A percentile compares a stretch with the other conserved stretches of the same genome.
These are phyloP conservation scores for Bombylius discolor DNA, from an alignment of 2,888 invertebrate species.

Conservation along the genomic window DNA sequence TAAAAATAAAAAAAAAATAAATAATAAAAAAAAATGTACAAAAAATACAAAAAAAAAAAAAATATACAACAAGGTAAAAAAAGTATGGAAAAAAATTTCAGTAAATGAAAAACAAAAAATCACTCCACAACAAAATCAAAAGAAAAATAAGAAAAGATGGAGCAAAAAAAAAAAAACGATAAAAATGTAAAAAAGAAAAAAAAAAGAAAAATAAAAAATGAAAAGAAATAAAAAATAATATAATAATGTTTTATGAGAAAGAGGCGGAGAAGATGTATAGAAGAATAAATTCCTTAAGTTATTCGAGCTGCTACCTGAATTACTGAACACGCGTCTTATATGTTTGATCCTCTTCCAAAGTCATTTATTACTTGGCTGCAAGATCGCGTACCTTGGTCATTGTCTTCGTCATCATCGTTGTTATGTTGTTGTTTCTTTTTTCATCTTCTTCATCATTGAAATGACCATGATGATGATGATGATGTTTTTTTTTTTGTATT, in stretches of 20 bases:
- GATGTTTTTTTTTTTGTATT: not conserved
- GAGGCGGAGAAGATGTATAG: not conserved
- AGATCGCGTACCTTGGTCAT: not conserved
- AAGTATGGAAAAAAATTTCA: not conserved
- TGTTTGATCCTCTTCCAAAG: slow-evolving; percentile 13
- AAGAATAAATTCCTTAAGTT: slow-evolving; percentile 19
- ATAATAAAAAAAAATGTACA: no score
- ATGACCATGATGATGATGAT: not conserved
- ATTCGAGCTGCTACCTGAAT: slow-evolving; percentile 26
- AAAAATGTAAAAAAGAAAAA: not conserved
- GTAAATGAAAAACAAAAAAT: not conserved
- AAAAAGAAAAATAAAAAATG: not conserved
- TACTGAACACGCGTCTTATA: slow-evolving; percentile 27
- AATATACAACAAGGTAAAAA: not conserved
- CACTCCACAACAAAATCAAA: not conserved
- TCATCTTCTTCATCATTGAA: not conserved
- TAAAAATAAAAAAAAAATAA: no score
- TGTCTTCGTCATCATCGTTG: not conserved
- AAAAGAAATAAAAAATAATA: slow-evolving; percentile 5
- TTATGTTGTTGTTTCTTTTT: not conserved
- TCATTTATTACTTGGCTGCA: slow-evolving; percentile 1
- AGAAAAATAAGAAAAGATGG: not conserved
- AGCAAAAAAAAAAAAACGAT: not conserved
- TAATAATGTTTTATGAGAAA: not conserved
- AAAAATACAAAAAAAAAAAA: not conserved